A percentile compares a stretch with the other conserved stretches of the same genome.
These are phyloP conservation scores for Psettodes erumei DNA, from an alignment of 2,113 vertebrate species.

Conservation along the genomic window DNA sequence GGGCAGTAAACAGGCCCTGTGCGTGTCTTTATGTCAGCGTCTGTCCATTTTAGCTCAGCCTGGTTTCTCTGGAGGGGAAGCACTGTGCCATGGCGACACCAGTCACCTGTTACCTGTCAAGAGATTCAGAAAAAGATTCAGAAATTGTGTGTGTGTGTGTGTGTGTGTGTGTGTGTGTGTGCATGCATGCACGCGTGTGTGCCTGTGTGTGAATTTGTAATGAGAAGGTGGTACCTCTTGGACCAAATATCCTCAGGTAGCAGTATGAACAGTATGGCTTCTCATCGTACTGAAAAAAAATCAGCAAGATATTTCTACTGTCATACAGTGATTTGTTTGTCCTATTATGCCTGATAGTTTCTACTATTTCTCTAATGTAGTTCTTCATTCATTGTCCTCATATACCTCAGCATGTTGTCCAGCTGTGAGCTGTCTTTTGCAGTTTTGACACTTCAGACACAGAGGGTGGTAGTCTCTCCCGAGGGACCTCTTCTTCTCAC, in stretches of 20 bases:
- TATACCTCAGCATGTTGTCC: slow-evolving; percentile 88
- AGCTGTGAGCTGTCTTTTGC: slow-evolving; percentile 84
- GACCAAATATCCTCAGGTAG: slow-evolving; percentile 85
- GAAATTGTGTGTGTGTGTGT: background rate
- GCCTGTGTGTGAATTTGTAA: background rate
- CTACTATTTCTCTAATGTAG: background rate
- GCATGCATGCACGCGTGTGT: background rate
- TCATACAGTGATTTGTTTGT: background rate
- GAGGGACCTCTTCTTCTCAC: slow-evolving; percentile 85
- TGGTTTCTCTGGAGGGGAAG: slow-evolving; percentile 2
- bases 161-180: background rate
- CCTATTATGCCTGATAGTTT: background rate
- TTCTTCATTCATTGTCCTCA: background rate
- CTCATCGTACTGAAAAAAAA: slow-evolving; percentile 84
- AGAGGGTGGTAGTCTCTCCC: slow-evolving; percentile 88
- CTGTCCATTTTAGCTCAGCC: slow-evolving; percentile 16
- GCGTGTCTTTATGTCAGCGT: slow-evolving; percentile 9
- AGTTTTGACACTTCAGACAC: slow-evolving; percentile 87
- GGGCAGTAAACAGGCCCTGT: background rate
- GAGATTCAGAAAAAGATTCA: slow-evolving; percentile 32
- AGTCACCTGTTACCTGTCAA: slow-evolving; percentile 74
- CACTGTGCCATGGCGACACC: slow-evolving; percentile 5
- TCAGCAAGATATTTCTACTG: slow-evolving; percentile 13
- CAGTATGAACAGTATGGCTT: slow-evolving; percentile 86
- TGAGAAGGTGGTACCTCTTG: slow-evolving; percentile 77